Evolutionary conservation across 1,140 invertebrate genomes (phyloP).

Genomic region (Hirudo medicinalis): DNA sequence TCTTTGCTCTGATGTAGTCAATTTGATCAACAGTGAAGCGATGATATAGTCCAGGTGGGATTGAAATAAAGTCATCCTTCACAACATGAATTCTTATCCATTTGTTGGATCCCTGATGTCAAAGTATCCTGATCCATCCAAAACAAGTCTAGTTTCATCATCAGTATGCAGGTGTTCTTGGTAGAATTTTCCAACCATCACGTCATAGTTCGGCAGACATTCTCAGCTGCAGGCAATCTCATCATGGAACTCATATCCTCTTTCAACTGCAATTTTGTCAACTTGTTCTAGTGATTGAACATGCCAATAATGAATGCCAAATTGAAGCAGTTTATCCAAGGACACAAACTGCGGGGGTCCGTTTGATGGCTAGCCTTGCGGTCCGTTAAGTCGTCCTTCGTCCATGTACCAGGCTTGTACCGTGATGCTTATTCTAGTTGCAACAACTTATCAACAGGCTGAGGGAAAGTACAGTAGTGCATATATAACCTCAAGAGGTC

Average conservation of each 20-base stretch:
- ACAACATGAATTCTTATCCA: conserved; percentile 79
- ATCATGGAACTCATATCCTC: conserved; percentile 80
- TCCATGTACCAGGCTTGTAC: conserved; percentile 78
- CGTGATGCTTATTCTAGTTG: conserved; percentile 53
- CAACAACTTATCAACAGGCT: too few relatives aligned
- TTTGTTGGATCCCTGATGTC: conserved; percentile 67
- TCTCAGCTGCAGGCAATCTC: conserved; percentile 66
- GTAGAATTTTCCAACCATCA: conserved; percentile 60
- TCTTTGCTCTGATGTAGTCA: conserved; percentile 24
- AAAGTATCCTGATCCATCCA: conserved; percentile 84
- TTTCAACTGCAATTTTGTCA: conserved; percentile 55
- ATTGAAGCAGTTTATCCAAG: conserved; percentile 53
- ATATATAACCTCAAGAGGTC: too few relatives aligned
- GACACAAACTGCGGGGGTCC: conserved; percentile 53
- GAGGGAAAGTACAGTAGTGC: too few relatives aligned
- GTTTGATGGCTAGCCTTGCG: conserved; percentile 63
- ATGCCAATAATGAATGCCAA: conserved; percentile 70
- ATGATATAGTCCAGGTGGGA: conserved; percentile 94
- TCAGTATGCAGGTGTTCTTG: conserved; percentile 90
- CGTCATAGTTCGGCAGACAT: conserved; percentile 54
- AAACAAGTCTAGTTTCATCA: conserved; percentile 81
- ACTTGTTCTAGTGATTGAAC: conserved; percentile 42
- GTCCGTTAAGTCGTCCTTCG: conserved; percentile 46
- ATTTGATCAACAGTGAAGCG: conserved; percentile 75
- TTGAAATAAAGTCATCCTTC: conserved; percentile 74